Evolutionary conservation across 2,888 invertebrate genomes (phyloP), one percentile per base, ranked within the genome.

Genomic region (Acanthopleura granulata): DNA sequence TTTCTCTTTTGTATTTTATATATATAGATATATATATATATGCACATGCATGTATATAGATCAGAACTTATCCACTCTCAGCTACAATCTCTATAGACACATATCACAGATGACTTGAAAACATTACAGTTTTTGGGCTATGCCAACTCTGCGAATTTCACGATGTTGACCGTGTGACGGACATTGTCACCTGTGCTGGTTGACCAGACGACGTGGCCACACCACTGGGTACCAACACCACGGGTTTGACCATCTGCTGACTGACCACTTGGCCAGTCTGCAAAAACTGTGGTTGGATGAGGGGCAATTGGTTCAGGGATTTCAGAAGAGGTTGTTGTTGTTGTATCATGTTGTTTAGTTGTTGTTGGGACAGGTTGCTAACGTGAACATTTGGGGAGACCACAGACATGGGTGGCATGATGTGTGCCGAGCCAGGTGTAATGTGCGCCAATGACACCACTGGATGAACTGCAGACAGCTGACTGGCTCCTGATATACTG

Each of bases 201-300:
- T 66, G 66, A 6, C 27, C 66, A 27, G 66, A 16, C 25, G 66
- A 22, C 15, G 29, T 27, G 57, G 57, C 18, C 57, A 57, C 57
- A 4, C 57, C 57, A 25, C 29, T 66, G 29, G 66, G 66, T 15
- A 66, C 27, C 16, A 66, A 27, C 25, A 66, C 66, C 1, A 66
- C 22, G 25, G 66, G 66, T 27, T 66, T 66, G 66, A 66, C 66
- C 66, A 66, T 27, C 25, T 66, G 66, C 25, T 66, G 66, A 66
- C 66, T 25, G 15, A 66, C 29, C 66, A 66, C 29, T 27, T 66
- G 66, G 14, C 66, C 66, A 6, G 66, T 14, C 29, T 66, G 66
- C 3, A 66, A 25, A 25, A 66, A 66, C 66, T 66, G 66, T 6
- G 22, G 66, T 27, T 66, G 66, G 25, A 66, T 22, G 3, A 66